Conservation (phyloP, 2,888 invertebrate genomes). For the Glaucopsyche alexis region DNA sequence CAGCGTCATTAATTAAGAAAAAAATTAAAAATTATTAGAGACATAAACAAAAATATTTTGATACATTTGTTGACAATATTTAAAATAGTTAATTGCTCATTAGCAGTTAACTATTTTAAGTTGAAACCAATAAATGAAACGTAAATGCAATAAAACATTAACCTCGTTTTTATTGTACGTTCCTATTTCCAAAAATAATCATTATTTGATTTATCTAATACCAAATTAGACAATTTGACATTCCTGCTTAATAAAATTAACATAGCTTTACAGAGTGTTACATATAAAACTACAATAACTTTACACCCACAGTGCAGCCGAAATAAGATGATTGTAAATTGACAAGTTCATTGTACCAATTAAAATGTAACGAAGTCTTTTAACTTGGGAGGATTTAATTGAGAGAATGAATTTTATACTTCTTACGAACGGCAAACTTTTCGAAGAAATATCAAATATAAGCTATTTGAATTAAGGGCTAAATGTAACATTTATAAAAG, state of each 20-base stretch:
- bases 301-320: background rate
- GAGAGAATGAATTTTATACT: background rate
- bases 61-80: no score
- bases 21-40: background rate
- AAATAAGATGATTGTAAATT: slow-evolving; percentile 3
- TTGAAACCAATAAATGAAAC: background rate
- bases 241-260: background rate
- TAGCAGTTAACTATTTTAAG: background rate
- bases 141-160: slow-evolving; percentile 2
- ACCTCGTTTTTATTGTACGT: background rate
- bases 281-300: background rate
- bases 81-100: no score
- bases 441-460: no score
- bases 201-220: background rate
- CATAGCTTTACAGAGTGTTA: slow-evolving; percentile 3
- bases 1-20: background rate
- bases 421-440: background rate
- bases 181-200: slow-evolving; percentile 2
- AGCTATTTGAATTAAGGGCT: no score
- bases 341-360: slow-evolving; percentile 12
- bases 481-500: no score
- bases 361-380: slow-evolving; percentile 6
- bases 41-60: background rate
- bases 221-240: background rate
- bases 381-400: background rate